These are phyloP conservation scores for Syngnathoides biaculeatus DNA, from an alignment of 2,113 vertebrate genomes.

Conservation along the genomic window DNA sequence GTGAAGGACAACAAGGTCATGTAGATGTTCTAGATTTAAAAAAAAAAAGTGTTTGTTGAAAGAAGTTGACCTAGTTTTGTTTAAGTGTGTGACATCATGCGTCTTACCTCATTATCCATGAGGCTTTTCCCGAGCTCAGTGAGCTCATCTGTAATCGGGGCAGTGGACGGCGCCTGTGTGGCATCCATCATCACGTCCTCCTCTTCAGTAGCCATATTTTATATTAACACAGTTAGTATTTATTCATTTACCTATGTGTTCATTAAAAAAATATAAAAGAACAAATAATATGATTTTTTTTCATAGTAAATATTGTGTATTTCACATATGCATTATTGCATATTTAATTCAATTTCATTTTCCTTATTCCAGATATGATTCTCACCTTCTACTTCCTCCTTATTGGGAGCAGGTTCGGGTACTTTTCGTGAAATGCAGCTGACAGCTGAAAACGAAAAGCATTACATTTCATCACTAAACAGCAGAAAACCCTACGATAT, in stretches of 20 bases:
- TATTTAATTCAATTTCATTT: not conserved
- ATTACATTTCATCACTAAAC: not conserved
- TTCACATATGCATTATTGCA: no score
- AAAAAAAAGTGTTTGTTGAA: not conserved
- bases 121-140: constrained; percentile 91
- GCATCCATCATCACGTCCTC: constrained; percentile 91
- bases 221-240: not conserved
- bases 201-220: constrained; percentile 64
- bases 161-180: constrained; percentile 52
- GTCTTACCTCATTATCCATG: constrained; percentile 84
- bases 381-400: constrained; percentile 85
- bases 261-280: no score
- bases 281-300: no score
- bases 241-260: not conserved
- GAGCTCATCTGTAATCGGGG: constrained; percentile 75
- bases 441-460: constrained; percentile 64
- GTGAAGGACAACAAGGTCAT: constrained; percentile 84
- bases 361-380: constrained; percentile 4
- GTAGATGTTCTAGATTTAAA: constrained; percentile 79
- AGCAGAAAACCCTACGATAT: not conserved
- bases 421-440: constrained; percentile 87
- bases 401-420: constrained; percentile 75
- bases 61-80: not conserved
- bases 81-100: not conserved
- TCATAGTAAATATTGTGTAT: no score